Evolutionary conservation across 2,888 invertebrate species (phyloP).

Genomic region (Hemicrepidius hirtus): DNA sequence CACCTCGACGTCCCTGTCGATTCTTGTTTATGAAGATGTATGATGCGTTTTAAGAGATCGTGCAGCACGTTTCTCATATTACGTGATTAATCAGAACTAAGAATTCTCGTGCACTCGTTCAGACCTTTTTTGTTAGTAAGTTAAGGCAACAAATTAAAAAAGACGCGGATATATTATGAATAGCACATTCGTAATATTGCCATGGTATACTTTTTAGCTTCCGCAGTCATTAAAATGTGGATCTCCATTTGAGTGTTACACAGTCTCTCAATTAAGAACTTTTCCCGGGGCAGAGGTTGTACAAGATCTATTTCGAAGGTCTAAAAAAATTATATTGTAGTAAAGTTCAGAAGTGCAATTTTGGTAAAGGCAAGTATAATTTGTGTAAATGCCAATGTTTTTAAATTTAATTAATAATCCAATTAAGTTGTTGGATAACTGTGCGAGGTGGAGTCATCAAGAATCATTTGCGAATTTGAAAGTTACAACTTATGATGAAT

Average conservation of each 20-base stretch:
- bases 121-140: not conserved
- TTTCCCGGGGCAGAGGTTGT: not conserved
- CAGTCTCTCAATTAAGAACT: not conserved
- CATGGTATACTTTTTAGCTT: constrained; percentile 10
- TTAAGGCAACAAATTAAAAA: constrained; percentile 22
- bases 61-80: constrained; percentile 21
- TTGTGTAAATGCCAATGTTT: not conserved
- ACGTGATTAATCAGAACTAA: constrained; percentile 8
- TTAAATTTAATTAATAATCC: no score
- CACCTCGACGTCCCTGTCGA: not conserved
- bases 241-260: not conserved
- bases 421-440: not conserved
- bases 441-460: not conserved
- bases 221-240: constrained; percentile 17
- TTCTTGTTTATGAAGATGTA: not conserved
- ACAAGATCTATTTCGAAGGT: no score
- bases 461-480: not conserved
- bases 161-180: constrained; percentile 11
- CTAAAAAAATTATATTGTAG: not conserved
- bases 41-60: constrained; percentile 6
- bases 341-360: not conserved
- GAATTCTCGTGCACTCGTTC: constrained; percentile 10
- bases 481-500: not conserved
- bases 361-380: not conserved
- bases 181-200: constrained; percentile 1